A percentile compares a stretch with the other conserved stretches of the same genome.
These are phyloP conservation scores for Stichopus horrens DNA, from an alignment of 53 echinoderm and acorn worm species.

Conservation along the genomic window DNA sequence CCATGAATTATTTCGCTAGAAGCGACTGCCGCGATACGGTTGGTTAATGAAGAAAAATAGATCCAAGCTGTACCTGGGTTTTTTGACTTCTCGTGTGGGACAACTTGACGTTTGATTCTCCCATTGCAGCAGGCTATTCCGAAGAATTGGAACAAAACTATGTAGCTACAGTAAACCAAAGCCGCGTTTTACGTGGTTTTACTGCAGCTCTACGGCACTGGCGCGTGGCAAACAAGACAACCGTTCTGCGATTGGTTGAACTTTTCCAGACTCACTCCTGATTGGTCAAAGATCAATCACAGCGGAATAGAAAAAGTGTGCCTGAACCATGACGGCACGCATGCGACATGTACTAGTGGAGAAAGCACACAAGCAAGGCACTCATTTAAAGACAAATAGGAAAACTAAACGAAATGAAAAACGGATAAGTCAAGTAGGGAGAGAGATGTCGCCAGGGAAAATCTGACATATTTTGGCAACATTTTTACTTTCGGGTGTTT, in stretches of 20 bases:
- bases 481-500: not conserved
- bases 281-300: constrained; percentile 1
- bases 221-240: constrained; percentile 17
- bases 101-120: not conserved
- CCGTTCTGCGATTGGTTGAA: not conserved
- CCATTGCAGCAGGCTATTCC: not conserved
- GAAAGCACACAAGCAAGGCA: not conserved
- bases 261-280: not conserved
- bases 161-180: not conserved
- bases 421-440: not conserved
- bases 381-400: not conserved
- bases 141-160: not conserved
- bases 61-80: not conserved
- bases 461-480: not conserved
- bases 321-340: not conserved
- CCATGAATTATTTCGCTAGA: no score
- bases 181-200: not conserved
- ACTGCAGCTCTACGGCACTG: not conserved
- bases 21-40: not conserved
- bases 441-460: not conserved
- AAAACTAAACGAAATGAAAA: no score
- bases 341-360: not conserved
- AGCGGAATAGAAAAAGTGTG: constrained; percentile 5
- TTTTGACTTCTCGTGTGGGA: not conserved
- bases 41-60: not conserved